Base-by-base conservation (phyloP, 2,113 vertebrate genomes). In the Colius striatus region DNA sequence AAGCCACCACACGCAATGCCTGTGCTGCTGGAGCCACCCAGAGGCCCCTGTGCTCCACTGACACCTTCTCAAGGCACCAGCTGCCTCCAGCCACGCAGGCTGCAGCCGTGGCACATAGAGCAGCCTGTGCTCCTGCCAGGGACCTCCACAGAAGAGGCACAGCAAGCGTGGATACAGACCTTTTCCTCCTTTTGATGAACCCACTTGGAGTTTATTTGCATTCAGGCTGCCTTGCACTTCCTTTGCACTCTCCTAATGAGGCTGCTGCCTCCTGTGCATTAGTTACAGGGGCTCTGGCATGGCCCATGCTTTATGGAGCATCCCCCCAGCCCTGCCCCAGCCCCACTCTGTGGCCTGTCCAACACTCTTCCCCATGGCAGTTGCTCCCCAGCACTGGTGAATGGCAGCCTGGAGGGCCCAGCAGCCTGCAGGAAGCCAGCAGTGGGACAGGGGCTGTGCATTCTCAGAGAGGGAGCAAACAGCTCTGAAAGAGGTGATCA, bases 21-120 rank as follows among this genome's bases (percentile, higher is more conserved):
- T 50, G 81, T 34, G 96, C 55, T 47, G 88, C 67, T 66, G 58
- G 94, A 94, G 93, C 80, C 91, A 72, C 87, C 92, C 92, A 92
- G 93, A 96, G 92, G 94, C 16, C 21, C 29, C 34, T 92, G 43
- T 45, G 21, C 41, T 62, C 27, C 88, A 62, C 50, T 70, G 75
- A 36, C 60, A 51, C 34, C 22, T 83, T 38, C 63, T 60, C 50
- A 27, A 36, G 61, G n/a, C 9, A 77, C 53, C 55, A 30, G 36
- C 36, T 53, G 65, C 38, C 26, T 48, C 0, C 0, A 54, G 19
- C 29, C 7, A 5, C 7, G 6, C 25, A 9, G n/a, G n/a, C n/a
- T n/a, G n/a, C n/a, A n/a, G n/a, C n/a, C n/a, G n/a, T n/a, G n/a
- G 22, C 23, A 22, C 13, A 3, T 0, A 26, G 12, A 3, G n/a